These are phyloP conservation scores for Empidonax traillii DNA, from an alignment of 2,113 vertebrate species.

Conservation along the genomic window DNA sequence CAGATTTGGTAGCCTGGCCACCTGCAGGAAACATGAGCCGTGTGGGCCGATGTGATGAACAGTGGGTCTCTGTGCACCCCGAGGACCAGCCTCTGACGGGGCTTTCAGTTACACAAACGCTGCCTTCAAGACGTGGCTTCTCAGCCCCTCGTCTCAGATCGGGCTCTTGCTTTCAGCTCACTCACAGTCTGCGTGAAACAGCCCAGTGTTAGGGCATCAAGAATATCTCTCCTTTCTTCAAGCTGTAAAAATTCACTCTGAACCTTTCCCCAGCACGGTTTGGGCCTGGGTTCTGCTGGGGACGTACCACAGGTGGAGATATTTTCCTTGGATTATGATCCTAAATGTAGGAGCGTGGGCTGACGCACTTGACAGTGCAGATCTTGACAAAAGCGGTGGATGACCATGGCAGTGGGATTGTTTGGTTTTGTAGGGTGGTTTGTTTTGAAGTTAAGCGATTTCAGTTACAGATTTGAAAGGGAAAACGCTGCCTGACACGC, in stretches of 20 bases:
- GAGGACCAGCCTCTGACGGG: background rate
- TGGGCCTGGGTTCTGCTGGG: background rate
- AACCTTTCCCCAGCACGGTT: background rate
- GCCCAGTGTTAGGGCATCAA: background rate
- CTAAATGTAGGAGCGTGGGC: background rate
- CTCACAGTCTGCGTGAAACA: background rate
- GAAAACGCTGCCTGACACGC: background rate
- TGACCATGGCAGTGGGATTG: background rate
- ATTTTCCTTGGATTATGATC: background rate
- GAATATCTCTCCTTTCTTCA: background rate
- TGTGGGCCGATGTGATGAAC: background rate
- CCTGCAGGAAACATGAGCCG: slow-evolving; percentile 5
- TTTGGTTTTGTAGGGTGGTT: background rate
- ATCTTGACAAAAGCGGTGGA: background rate
- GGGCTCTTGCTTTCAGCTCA: background rate
- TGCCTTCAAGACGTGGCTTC: background rate
- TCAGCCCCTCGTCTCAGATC: background rate
- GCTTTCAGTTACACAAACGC: background rate
- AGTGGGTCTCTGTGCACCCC: background rate
- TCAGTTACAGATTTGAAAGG: background rate
- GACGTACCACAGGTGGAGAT: background rate
- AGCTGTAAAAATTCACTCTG: background rate
- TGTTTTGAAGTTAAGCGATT: background rate
- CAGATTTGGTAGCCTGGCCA: background rate
- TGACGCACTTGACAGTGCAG: background rate